Conservation (phyloP, 1,140 invertebrate species). For the Drosophila lowei region DNA sequence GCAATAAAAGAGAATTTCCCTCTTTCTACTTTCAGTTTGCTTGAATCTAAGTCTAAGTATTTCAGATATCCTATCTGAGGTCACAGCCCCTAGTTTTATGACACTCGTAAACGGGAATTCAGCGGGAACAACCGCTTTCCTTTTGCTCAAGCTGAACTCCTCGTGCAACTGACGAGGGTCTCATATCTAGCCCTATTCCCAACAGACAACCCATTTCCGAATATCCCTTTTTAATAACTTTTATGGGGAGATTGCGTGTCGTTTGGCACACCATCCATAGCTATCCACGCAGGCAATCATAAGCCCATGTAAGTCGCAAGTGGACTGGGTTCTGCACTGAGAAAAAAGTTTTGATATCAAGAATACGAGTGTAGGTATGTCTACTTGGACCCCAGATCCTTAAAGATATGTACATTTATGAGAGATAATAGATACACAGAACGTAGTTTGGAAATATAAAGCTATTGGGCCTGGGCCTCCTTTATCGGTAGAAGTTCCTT, state of each 20-base stretch:
- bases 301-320: constrained; percentile 19
- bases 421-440: background rate
- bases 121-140: constrained; percentile 2
- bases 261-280: constrained; percentile 26
- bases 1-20: constrained; percentile 37
- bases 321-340: background rate
- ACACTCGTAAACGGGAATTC: background rate
- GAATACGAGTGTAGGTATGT: too few species aligned
- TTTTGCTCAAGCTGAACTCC: background rate
- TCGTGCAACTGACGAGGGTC: background rate
- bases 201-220: constrained; percentile 24
- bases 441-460: too few species aligned
- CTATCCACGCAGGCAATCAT: constrained; percentile 13
- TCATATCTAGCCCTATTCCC: background rate
- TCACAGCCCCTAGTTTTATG: too few species aligned
- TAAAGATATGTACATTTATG: too few species aligned
- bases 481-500: too few species aligned
- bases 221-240: constrained; percentile 61
- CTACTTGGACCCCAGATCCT: too few species aligned
- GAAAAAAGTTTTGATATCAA: background rate
- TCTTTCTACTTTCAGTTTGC: constrained; percentile 1
- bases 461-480: too few species aligned
- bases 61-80: background rate
- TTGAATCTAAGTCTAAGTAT: background rate
- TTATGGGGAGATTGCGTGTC: constrained; percentile 63